phyloP scores from a whole-genome alignment of 2,888 invertebrate genomes.

The Brassicogethes aeneus region DNA sequence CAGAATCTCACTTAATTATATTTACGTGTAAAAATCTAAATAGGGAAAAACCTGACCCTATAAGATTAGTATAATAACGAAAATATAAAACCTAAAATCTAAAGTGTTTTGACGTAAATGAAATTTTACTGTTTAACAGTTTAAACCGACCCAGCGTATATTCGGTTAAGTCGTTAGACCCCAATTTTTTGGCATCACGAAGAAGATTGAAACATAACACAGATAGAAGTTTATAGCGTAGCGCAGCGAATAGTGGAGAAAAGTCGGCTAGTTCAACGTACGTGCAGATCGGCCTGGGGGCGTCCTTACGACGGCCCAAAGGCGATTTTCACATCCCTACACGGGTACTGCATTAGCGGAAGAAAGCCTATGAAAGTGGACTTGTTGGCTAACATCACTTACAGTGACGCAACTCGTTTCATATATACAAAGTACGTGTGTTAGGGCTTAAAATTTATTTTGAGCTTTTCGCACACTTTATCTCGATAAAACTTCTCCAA shows the following conservation, averaged over 20 bases:
- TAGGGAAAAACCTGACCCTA: too few species aligned
- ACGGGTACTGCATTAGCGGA: conserved; percentile 41
- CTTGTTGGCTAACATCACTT: conserved; percentile 16
- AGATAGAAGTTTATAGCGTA: background rate
- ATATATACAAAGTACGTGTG: conserved; percentile 22
- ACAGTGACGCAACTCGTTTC: conserved; percentile 16
- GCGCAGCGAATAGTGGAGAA: conserved; percentile 12
- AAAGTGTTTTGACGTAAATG: too few species aligned
- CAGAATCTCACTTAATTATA: too few species aligned
- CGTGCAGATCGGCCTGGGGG: conserved; percentile 29
- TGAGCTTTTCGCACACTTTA: background rate
- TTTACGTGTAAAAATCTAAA: too few species aligned
- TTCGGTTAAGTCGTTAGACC: too few species aligned
- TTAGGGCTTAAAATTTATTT: conserved; percentile 17
- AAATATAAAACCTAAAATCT: too few species aligned
- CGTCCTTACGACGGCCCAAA: conserved; percentile 36
- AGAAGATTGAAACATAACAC: background rate
- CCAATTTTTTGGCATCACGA: too few species aligned
- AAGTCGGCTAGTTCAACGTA: conserved; percentile 25
- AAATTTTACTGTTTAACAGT: too few species aligned
- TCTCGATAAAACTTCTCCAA: background rate
- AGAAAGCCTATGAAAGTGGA: conserved; percentile 32
- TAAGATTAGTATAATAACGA: too few species aligned
- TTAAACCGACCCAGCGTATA: too few species aligned
- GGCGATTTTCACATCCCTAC: conserved; percentile 41